Conservation (phyloP, 1,140 invertebrate genomes). For the Homarus americanus region DNA sequence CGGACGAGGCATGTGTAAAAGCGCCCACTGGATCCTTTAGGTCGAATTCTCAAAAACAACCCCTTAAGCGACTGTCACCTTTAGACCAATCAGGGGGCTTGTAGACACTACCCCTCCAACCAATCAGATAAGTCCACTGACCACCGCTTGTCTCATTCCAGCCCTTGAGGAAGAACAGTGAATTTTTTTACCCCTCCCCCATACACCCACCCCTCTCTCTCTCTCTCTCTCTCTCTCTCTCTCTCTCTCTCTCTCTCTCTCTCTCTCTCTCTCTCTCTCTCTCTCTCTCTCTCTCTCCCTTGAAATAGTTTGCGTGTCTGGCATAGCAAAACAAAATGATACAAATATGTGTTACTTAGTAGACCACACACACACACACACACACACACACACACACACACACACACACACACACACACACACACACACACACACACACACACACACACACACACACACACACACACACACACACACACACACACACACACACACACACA, state of each 20-base stretch:
- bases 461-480: too few species aligned
- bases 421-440: constrained; percentile 6
- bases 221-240: not conserved
- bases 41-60: too few species aligned
- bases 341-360: not conserved
- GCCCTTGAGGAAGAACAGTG: too few species aligned
- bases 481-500: too few species aligned
- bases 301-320: too few species aligned
- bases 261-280: constrained; percentile 25
- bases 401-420: constrained; percentile 3
- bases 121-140: too few species aligned
- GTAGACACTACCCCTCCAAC: too few species aligned
- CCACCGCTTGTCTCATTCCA: too few species aligned
- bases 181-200: not conserved
- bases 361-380: not conserved
- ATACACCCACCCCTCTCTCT: not conserved
- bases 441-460: not conserved
- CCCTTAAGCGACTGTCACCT: too few species aligned
- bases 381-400: not conserved
- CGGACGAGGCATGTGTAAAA: too few species aligned
- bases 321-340: not conserved
- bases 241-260: constrained; percentile 28
- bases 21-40: too few species aligned
- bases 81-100: too few species aligned
- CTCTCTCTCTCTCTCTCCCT: not conserved